A percentile compares a stretch with the other conserved stretches of the same genome.
phyloP scores from a whole-genome alignment of 2,888 invertebrate species.

The Ochlodes sylvanus region DNA sequence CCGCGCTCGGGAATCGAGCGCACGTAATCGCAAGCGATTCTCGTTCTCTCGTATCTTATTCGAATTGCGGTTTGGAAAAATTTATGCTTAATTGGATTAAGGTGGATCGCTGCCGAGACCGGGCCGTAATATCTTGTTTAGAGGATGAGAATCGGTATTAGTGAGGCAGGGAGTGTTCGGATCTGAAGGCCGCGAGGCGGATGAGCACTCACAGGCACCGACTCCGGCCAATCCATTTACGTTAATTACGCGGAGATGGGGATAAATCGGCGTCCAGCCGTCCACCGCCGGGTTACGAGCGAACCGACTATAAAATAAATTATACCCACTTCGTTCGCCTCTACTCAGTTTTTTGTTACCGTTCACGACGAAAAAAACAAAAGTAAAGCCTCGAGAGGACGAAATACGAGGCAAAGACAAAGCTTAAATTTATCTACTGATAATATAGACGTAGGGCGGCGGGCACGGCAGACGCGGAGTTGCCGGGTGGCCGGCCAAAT shows the following conservation, averaged over 20 bases:
- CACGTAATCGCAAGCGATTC: slow-evolving; percentile 71
- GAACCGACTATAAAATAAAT: slow-evolving; percentile 84
- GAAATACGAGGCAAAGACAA: slow-evolving; percentile 85
- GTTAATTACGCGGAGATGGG: slow-evolving; percentile 83
- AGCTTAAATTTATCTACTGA: slow-evolving; percentile 85
- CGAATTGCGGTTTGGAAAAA: slow-evolving; percentile 70
- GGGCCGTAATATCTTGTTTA: slow-evolving; percentile 44
- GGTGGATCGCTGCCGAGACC: slow-evolving; percentile 47
- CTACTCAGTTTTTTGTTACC: slow-evolving; percentile 83
- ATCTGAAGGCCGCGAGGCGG: slow-evolving; percentile 52
- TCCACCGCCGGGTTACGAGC: slow-evolving; percentile 84
- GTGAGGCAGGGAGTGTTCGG: slow-evolving; percentile 59
- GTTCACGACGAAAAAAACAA: slow-evolving; percentile 75
- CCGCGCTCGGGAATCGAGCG: slow-evolving; percentile 71
- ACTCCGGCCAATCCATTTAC: slow-evolving; percentile 82
- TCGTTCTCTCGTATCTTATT: slow-evolving; percentile 68
- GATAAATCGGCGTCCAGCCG: slow-evolving; percentile 84
- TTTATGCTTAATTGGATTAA: slow-evolving; percentile 68
- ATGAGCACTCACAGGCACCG: slow-evolving; percentile 67
- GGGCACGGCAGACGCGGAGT: slow-evolving; percentile 74
- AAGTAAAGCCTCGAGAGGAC: slow-evolving; percentile 82
- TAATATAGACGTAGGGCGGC: slow-evolving; percentile 84
- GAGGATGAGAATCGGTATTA: slow-evolving; percentile 26
- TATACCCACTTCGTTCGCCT: slow-evolving; percentile 84
- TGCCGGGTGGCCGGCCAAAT: slow-evolving; percentile 79